A percentile compares a stretch with the other conserved stretches of the same genome.
These are phyloP conservation scores for Raillietiella orientalis DNA, from an alignment of 2,888 invertebrate genomes.

Conservation along the genomic window DNA sequence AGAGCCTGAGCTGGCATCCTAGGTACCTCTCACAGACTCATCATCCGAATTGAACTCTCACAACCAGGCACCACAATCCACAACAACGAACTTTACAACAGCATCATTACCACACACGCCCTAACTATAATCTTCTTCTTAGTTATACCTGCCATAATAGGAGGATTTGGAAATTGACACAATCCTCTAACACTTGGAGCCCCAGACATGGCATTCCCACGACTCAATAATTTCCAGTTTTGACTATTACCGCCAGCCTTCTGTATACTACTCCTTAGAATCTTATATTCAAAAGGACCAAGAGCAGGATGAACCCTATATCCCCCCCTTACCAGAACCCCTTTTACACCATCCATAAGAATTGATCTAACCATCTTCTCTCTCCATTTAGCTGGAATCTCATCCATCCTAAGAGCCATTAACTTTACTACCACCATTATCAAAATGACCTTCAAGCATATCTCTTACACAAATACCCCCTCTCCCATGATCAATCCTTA, in stretches of 20 bases:
- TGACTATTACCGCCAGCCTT: conserved; percentile 37
- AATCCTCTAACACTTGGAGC: conserved; percentile 38
- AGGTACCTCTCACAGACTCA: conserved; percentile 29
- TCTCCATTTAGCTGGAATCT: conserved; percentile 34
- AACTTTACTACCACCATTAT: conserved; percentile 45
- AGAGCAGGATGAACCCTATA: conserved; percentile 50
- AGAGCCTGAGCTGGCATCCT: conserved; percentile 26
- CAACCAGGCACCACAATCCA: conserved; percentile 26
- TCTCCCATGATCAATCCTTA: conserved; percentile 35
- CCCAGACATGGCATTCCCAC: conserved; percentile 48
- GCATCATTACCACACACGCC: conserved; percentile 41
- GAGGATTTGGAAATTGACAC: conserved; percentile 53
- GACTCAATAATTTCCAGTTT: conserved; percentile 56
- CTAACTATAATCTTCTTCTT: conserved; percentile 27
- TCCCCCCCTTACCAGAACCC: conserved; percentile 24
- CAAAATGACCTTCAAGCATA: conserved; percentile 27
- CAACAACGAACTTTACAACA: conserved; percentile 16
- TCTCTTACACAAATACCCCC: conserved; percentile 27
- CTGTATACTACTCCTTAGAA: conserved; percentile 25
- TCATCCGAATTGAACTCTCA: conserved; percentile 37
- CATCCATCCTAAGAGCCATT: conserved; percentile 36
- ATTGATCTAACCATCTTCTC: conserved; percentile 2
- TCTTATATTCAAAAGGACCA: conserved; percentile 28
- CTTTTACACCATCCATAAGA: too few species aligned
- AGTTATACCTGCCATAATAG: conserved; percentile 25